Percentiles rank a stretch among this genome's conserved stretches.
phyloP scores from a whole-genome alignment of 2,113 vertebrate genomes.

The Periophthalmus modestus region DNA sequence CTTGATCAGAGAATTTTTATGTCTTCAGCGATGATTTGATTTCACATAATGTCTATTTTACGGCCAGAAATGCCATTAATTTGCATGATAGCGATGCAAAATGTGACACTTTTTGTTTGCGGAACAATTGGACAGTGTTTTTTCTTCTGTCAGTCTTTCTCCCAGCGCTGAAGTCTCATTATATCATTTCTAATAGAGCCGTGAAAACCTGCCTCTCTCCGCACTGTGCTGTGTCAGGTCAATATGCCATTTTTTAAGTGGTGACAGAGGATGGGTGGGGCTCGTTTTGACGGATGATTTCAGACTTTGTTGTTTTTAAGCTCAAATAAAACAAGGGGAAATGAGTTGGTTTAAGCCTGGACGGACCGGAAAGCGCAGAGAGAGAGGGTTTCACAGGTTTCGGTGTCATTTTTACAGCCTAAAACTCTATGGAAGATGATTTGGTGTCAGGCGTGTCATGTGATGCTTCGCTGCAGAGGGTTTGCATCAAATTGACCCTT shows the following conservation, averaged over 20 bases:
- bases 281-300: constrained; percentile 68
- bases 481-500: background rate
- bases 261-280: constrained; percentile 50
- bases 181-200: constrained; percentile 78
- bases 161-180: constrained; percentile 73
- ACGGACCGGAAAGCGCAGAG: background rate
- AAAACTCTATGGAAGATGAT: background rate
- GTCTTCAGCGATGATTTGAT: constrained; percentile 79
- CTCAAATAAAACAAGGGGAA: constrained; percentile 41
- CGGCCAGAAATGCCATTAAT: constrained; percentile 77
- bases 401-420: background rate
- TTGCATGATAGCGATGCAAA: constrained; percentile 77
- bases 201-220: constrained; percentile 69
- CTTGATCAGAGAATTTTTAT: constrained; percentile 80
- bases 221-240: constrained; percentile 75
- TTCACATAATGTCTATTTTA: constrained; percentile 81
- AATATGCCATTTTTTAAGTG: constrained; percentile 75
- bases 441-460: background rate
- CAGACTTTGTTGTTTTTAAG: constrained; percentile 64
- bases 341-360: constrained; percentile 27
- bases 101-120: constrained; percentile 81
- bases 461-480: background rate
- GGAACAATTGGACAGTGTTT: constrained; percentile 74
- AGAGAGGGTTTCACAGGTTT: background rate
- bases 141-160: constrained; percentile 76